phyloP scores from a whole-genome alignment of 2,888 invertebrate species.

The Cosmopolites sordidus region DNA sequence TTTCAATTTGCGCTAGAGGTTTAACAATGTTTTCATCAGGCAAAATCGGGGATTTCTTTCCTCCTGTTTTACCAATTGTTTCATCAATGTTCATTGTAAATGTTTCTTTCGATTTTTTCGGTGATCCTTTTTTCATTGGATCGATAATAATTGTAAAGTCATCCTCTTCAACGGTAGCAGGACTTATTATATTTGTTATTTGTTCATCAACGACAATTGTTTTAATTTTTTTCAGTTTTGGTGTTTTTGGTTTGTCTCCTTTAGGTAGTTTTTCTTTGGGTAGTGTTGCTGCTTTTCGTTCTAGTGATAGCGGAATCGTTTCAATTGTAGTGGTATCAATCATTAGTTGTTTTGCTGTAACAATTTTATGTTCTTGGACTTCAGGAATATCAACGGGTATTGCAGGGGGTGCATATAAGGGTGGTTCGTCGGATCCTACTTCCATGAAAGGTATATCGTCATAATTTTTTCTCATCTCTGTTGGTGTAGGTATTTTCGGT shows the following conservation, averaged over 20 bases:
- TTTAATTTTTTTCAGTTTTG: constrained; percentile 32
- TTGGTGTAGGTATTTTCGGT: constrained; percentile 42
- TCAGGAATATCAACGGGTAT: background rate
- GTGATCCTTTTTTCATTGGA: constrained; percentile 36
- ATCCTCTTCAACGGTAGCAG: constrained; percentile 40
- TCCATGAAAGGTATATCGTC: constrained; percentile 44
- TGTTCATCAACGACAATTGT: constrained; percentile 39
- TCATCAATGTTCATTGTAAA: constrained; percentile 39
- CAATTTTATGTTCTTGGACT: background rate
- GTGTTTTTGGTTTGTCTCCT: constrained; percentile 24
- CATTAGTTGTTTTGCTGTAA: background rate
- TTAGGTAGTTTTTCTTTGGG: constrained; percentile 13
- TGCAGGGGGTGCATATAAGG: constrained; percentile 24
- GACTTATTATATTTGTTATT: constrained; percentile 40
- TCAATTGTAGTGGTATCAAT: background rate
- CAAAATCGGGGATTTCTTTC: constrained; percentile 37
- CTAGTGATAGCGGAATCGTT: background rate
- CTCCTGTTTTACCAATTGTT: constrained; percentile 35
- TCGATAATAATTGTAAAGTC: constrained; percentile 43
- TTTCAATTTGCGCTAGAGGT: constrained; percentile 29
- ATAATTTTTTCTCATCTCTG: constrained; percentile 35
- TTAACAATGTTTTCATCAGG: constrained; percentile 36
- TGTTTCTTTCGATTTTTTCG: constrained; percentile 39
- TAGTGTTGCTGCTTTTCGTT: constrained; percentile 4
- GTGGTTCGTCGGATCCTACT: constrained; percentile 32